These are phyloP conservation scores for Clitarchus hookeri DNA, from an alignment of 2,888 invertebrate species.

Conservation along the genomic window DNA sequence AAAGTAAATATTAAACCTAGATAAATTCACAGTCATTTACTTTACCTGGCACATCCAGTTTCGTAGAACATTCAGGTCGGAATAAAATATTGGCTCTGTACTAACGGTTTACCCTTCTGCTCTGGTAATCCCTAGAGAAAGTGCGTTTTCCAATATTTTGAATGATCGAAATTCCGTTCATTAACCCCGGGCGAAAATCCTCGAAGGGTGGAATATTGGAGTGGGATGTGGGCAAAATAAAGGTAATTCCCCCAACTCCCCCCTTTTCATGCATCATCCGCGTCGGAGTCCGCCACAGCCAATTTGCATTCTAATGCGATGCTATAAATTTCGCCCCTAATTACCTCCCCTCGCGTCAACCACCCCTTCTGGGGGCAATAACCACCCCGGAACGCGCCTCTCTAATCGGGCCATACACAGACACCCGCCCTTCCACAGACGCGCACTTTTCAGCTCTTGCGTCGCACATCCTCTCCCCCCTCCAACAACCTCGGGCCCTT, in stretches of 20 bases:
- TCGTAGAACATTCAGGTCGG: too few species aligned
- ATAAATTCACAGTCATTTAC: too few species aligned
- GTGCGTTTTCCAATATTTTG: not conserved
- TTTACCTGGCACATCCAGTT: too few species aligned
- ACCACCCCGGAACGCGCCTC: not conserved
- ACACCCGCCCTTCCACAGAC: not conserved
- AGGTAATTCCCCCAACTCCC: not conserved
- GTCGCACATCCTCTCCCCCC: not conserved
- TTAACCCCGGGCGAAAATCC: not conserved
- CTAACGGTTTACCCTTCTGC: not conserved
- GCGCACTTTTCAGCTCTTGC: not conserved
- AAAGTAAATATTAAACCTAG: too few species aligned
- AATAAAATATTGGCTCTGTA: not conserved
- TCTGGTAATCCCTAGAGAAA: not conserved
- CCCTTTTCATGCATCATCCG: not conserved
- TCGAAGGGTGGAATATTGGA: not conserved
- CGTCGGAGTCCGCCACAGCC: not conserved
- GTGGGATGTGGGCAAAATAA: not conserved
- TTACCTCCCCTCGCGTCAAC: not conserved
- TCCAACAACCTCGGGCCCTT: conserved; percentile 31
- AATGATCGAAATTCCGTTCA: not conserved
- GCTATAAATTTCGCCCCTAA: conserved; percentile 8
- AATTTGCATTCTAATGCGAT: not conserved
- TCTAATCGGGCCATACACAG: conserved; percentile 5
- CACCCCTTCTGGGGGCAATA: not conserved